A percentile compares a stretch with the other conserved stretches of the same genome.
Evolutionary conservation across 1,140 invertebrate species (phyloP).

Genomic region (Caenorhabditis latens): DNA sequence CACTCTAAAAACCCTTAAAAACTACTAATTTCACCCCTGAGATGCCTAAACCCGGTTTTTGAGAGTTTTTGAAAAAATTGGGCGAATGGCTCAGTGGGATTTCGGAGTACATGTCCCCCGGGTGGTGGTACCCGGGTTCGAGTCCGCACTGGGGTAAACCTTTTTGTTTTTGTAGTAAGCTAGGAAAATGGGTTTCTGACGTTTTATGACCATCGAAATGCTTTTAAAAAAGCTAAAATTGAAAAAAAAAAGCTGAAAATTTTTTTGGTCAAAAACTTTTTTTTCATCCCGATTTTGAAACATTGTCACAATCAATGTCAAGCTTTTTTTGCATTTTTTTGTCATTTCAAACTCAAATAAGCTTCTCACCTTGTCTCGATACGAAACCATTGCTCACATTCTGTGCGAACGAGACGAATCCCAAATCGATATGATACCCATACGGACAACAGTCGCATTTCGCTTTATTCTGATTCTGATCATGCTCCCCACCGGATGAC

Average conservation of each 20-base stretch:
- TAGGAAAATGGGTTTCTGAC: neutral
- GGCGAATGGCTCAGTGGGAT: conserved; percentile 4
- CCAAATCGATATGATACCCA: conserved; percentile 80
- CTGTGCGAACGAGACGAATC: conserved; percentile 79
- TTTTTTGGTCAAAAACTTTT: too few relatives aligned
- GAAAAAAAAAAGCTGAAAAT: too few relatives aligned
- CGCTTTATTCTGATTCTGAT: conserved; percentile 36
- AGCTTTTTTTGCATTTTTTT: too few relatives aligned
- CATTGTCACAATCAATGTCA: too few relatives aligned
- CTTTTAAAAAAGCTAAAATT: too few relatives aligned
- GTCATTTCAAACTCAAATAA: neutral
- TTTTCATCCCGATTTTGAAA: too few relatives aligned
- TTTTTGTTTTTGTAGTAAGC: neutral
- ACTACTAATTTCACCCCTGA: too few relatives aligned
- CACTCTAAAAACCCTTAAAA: neutral
- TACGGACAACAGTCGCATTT: conserved; percentile 79
- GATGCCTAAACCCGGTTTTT: neutral
- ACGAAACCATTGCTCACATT: conserved; percentile 61
- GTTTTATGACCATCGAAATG: too few relatives aligned
- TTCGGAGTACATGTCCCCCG: neutral
- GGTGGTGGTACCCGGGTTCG: neutral
- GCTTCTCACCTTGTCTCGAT: neutral
- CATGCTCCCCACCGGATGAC: neutral
- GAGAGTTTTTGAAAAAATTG: neutral
- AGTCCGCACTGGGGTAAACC: neutral